Evolutionary conservation across 2,113 vertebrate species (phyloP), one percentile per base, ranked within the genome.

Genomic region (Planiliza haematocheilus): DNA sequence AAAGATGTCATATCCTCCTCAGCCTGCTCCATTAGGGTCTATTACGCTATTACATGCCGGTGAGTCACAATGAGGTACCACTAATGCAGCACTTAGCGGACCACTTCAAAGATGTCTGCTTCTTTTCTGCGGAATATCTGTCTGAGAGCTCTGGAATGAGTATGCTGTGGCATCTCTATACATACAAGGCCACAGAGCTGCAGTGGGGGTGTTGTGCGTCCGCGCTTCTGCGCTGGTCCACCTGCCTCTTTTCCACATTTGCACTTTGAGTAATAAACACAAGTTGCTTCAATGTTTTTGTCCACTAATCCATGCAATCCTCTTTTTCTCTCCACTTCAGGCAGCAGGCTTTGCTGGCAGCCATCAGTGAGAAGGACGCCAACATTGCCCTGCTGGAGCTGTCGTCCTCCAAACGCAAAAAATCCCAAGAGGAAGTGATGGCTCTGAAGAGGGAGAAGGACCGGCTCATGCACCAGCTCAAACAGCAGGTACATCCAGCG

Each of bases 341-440:
- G 92, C 97, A 99, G 90, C 97, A 98, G 90, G 95, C 96, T 18
- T 91, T 99, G 63, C 94, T 99, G 81, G 96, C 97, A 50, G 96
- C 97, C 73, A 97, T 98, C 95, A 99, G 97, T 86, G 97, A 98
- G 88, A 99, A 99, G 90, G 97, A 99, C 73, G 97, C 96, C 56
- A 98, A 99, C 89, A 99, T 99, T 45, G 96, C 97, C 82, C 94
- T 98, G 91, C 94, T 98, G 89, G 97, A 99, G 84, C 86, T 98
- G 83, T 98, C 97, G 30, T 94, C 96, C 83, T 95, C 95, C 81
- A 97, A 96, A 90, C 95, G 96, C 82, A 98, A 96, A 88, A 97
- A 97, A 91, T 94, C 95, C 4, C 96, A 97, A 79, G 97, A 98
- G 36, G 97, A 99, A 91, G 96, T 98, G 70, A 95, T 98, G 94